A percentile compares a stretch with the other conserved stretches of the same genome.
Evolutionary conservation across 2,888 invertebrate species (phyloP).

Genomic region (Caenorhabditis doughertyi): DNA sequence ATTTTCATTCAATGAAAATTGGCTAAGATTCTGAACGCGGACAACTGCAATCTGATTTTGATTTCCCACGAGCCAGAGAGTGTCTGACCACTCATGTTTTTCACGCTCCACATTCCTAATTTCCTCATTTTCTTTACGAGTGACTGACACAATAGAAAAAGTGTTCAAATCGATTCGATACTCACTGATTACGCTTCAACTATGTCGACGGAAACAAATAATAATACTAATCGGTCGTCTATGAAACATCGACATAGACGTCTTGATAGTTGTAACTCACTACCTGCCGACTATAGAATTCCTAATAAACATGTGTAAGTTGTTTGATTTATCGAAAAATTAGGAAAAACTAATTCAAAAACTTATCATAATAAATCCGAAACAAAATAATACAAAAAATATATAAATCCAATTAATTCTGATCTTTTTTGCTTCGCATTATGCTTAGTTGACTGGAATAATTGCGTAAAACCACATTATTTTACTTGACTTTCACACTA

Average conservation of each 20-base stretch:
- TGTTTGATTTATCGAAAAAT: background rate
- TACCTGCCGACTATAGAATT: constrained; percentile 60
- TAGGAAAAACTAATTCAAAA: no score
- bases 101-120: background rate
- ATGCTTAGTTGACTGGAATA: no score
- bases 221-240: constrained; percentile 39
- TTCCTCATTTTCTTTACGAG: constrained; percentile 27
- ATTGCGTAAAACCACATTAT: no score
- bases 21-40: constrained; percentile 13
- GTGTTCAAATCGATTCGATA: constrained; percentile 29
- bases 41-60: background rate
- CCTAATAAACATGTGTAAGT: constrained; percentile 59
- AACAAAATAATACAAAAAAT: background rate
- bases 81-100: constrained; percentile 4
- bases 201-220: constrained; percentile 44
- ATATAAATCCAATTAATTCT: no score
- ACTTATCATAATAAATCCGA: background rate
- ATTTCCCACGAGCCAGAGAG: constrained; percentile 13
- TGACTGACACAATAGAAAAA: constrained; percentile 13
- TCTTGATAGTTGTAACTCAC: constrained; percentile 56
- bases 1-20: constrained; percentile 41
- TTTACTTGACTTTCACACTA: background rate
- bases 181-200: constrained; percentile 28
- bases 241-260: constrained; percentile 44
- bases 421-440: no score